phyloP scores from a whole-genome alignment of 2,797 vertebrate genomes.

The Aulostomus chinensis region DNA sequence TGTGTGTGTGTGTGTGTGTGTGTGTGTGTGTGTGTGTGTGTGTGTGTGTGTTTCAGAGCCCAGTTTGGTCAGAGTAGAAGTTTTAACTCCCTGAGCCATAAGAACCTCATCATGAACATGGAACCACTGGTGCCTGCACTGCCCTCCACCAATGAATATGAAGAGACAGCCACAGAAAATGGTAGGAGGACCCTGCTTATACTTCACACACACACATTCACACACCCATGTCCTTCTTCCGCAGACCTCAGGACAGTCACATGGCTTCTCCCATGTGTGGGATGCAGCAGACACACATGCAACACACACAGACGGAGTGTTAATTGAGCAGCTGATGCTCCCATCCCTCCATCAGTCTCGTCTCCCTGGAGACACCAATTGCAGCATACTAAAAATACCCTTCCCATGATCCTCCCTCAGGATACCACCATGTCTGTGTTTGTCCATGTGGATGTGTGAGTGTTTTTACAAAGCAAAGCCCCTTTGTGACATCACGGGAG shows the following conservation, averaged over 20 bases:
- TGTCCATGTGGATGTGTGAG: conserved; percentile 2
- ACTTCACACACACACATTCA: conserved; percentile 1
- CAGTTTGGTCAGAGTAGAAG: conserved; percentile 92
- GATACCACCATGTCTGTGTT: conserved; percentile 43
- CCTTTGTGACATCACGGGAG: conserved; percentile 32
- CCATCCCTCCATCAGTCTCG: conserved; percentile 56
- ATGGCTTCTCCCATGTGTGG: conserved; percentile 30
- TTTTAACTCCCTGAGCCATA: conserved; percentile 91
- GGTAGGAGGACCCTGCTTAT: conserved; percentile 75
- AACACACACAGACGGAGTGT: conserved; percentile 33
- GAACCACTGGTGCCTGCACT: conserved; percentile 91
- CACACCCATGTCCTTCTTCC: conserved; percentile 5
- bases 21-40: too few species aligned
- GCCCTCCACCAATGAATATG: conserved; percentile 87
- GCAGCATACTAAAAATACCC: conserved; percentile 76
- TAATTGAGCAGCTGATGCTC: conserved; percentile 77
- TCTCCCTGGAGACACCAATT: conserved; percentile 76
- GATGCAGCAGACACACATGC: conserved; percentile 19
- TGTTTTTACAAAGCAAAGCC: conserved; percentile 17
- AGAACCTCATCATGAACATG: conserved; percentile 98
- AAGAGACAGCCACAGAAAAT: conserved; percentile 80
- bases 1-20: too few species aligned
- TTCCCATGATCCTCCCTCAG: conserved; percentile 62
- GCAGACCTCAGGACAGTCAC: conserved; percentile 40
- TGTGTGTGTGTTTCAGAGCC: conserved; percentile 73